phyloP scores from a whole-genome alignment of 2,797 vertebrate species.

The Enteromius argenteus region DNA sequence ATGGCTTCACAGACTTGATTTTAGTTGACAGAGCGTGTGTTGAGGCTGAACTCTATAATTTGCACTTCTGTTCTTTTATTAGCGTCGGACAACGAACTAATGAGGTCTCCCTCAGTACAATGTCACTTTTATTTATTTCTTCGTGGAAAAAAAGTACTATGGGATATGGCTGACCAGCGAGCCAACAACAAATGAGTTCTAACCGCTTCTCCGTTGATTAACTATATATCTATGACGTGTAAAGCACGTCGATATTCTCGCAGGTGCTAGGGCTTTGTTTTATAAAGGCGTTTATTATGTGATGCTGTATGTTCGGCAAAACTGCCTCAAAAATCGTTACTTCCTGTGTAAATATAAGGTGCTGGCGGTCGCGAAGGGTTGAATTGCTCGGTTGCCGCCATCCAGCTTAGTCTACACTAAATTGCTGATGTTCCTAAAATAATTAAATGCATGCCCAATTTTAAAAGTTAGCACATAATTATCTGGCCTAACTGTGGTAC shows the following conservation, averaged over 20 bases:
- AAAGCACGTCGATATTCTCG: not conserved
- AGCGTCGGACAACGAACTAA: slow-evolving; percentile 89
- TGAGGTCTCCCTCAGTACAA: slow-evolving; percentile 86
- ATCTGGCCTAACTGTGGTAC: not conserved
- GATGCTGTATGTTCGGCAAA: not conserved
- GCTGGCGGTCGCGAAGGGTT: not conserved
- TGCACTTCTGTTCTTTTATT: slow-evolving; percentile 91
- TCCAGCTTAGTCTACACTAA: not conserved
- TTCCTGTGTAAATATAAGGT: slow-evolving; percentile 8
- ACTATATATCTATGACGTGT: not conserved
- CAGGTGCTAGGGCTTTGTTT: not conserved
- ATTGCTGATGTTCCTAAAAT: not conserved
- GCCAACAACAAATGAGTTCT: slow-evolving; percentile 21
- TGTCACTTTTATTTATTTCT: slow-evolving; percentile 93
- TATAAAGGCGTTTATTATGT: not conserved
- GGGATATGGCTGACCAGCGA: slow-evolving; percentile 59
- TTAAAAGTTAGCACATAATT: not conserved
- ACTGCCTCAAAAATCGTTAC: not conserved
- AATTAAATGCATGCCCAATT: not conserved
- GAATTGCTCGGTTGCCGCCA: not conserved
- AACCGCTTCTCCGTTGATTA: slow-evolving; percentile 28
- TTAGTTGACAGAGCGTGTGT: slow-evolving; percentile 90
- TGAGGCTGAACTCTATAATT: slow-evolving; percentile 87
- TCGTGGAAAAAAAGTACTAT: slow-evolving; percentile 72
- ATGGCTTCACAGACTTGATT: slow-evolving; percentile 81